Conservation (phyloP, 2,888 invertebrate species). For the Pachymerium ferrugineum region DNA sequence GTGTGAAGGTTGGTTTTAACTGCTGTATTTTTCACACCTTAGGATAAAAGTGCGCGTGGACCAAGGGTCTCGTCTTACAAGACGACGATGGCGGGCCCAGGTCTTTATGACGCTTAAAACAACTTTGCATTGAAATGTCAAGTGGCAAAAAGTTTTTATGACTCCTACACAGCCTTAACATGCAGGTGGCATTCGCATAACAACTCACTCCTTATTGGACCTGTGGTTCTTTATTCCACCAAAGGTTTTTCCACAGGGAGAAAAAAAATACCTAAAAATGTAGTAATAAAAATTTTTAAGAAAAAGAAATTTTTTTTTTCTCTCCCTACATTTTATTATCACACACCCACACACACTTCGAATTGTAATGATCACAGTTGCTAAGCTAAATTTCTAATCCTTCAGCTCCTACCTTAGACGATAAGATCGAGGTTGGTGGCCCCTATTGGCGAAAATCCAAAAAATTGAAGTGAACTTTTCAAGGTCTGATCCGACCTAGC, state of each 20-base stretch:
- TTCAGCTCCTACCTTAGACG: background rate
- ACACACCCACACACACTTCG: too few species aligned
- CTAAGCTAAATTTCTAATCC: background rate
- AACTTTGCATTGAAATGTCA: conserved; percentile 8
- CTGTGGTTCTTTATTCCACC: background rate
- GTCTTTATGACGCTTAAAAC: conserved; percentile 8
- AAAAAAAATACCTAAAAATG: background rate
- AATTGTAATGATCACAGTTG: too few species aligned
- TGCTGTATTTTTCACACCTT: background rate
- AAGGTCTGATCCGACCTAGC: background rate
- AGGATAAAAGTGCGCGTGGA: background rate
- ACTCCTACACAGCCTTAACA: background rate
- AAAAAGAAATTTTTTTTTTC: background rate
- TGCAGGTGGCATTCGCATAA: conserved; percentile 7
- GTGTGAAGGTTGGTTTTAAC: background rate
- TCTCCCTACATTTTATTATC: background rate
- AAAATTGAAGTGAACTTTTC: background rate
- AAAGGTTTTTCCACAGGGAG: background rate
- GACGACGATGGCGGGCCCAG: background rate
- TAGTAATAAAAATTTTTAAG: background rate
- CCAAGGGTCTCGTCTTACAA: background rate
- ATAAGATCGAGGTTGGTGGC: conserved; percentile 6
- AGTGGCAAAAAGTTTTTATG: conserved; percentile 3
- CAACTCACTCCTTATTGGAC: conserved; percentile 8
- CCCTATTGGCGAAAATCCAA: background rate